A percentile compares a stretch with the other conserved stretches of the same genome.
Evolutionary conservation across 2,797 vertebrate genomes (phyloP).

Genomic region (Lepilemur ruficaudatus): DNA sequence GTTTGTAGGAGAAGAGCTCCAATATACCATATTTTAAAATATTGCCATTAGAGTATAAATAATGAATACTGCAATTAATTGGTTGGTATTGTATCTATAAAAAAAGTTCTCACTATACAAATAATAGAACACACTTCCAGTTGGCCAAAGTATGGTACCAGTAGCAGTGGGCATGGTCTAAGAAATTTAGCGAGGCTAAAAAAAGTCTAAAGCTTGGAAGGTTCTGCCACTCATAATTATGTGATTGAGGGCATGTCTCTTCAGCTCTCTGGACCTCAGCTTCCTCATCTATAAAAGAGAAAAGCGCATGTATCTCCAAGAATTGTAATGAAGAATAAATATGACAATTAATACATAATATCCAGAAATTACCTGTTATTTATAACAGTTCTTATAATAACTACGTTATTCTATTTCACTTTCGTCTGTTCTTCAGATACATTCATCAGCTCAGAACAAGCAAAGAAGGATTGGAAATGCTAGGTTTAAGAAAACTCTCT

Average conservation of each 20-base stretch:
- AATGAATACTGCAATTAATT: background rate
- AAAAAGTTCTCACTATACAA: background rate
- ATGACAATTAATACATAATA: background rate
- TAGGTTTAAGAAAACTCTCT: slow-evolving; percentile 31
- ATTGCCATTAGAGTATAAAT: background rate
- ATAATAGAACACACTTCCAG: background rate
- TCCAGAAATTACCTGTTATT: background rate
- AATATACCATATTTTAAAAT: background rate
- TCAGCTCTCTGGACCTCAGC: background rate
- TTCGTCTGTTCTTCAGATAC: background rate
- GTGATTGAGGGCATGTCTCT: background rate
- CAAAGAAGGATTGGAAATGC: background rate
- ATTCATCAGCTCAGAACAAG: slow-evolving; percentile 23
- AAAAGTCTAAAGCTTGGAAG: background rate
- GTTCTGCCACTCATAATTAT: background rate
- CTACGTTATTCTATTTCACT: background rate
- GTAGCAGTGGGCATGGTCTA: background rate
- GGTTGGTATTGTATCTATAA: background rate
- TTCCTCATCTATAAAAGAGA: background rate
- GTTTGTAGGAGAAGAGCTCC: background rate
- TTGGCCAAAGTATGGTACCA: background rate
- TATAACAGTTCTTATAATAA: background rate
- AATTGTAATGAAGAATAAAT: background rate
- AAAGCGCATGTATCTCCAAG: background rate
- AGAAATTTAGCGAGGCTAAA: background rate